Evolutionary conservation across 2,797 vertebrate genomes (phyloP).

Genomic region (Microhierax caerulescens): DNA sequence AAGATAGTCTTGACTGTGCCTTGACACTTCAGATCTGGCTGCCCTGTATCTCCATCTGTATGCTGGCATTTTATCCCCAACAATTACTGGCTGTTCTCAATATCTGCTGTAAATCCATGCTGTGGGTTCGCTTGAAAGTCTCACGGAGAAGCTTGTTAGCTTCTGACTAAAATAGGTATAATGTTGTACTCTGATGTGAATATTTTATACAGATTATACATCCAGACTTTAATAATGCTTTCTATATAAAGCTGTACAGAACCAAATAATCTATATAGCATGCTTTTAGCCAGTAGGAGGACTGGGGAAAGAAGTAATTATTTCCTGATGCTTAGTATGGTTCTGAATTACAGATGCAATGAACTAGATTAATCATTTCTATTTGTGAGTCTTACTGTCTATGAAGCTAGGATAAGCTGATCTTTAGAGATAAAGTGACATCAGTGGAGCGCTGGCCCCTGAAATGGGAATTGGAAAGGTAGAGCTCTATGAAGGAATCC

Average conservation of each 20-base stretch:
- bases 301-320: background rate
- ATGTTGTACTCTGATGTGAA: background rate
- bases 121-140: background rate
- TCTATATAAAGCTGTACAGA: background rate
- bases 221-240: background rate
- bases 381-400: background rate
- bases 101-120: background rate
- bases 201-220: background rate
- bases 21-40: conserved; percentile 24
- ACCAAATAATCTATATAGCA: background rate
- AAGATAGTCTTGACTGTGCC: conserved; percentile 37
- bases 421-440: background rate
- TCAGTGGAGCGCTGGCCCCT: background rate
- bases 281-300: background rate
- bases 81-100: background rate
- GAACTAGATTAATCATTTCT: background rate
- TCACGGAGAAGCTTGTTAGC: background rate
- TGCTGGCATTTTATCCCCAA: background rate
- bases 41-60: background rate
- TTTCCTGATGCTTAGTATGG: background rate
- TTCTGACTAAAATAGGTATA: background rate
- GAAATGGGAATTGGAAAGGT: background rate
- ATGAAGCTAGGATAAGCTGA: background rate
- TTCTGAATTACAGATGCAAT: background rate
- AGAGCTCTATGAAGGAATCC: background rate